phyloP scores from a whole-genome alignment of 2,113 vertebrate genomes.

The Apaloderma vittatum region DNA sequence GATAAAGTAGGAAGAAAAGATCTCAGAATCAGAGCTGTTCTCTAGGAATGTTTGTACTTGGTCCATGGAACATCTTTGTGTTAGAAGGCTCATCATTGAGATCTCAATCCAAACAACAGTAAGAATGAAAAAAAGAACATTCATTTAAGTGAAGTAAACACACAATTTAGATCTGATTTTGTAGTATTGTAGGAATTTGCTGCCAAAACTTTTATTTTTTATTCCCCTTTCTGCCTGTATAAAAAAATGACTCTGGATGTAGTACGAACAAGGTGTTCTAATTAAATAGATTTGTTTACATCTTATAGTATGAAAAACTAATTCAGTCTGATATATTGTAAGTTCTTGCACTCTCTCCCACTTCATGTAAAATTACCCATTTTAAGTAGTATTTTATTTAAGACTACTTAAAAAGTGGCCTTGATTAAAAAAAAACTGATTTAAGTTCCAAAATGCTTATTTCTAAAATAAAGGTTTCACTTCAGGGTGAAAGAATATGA shows the following conservation, averaged over 20 bases:
- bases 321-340: conserved; percentile 82
- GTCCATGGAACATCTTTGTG: neutral
- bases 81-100: neutral
- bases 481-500: neutral
- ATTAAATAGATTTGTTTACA: conserved; percentile 88
- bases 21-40: neutral
- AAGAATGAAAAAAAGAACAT: neutral
- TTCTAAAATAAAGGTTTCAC: conserved; percentile 42
- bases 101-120: neutral
- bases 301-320: conserved; percentile 77
- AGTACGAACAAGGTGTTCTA: conserved; percentile 84
- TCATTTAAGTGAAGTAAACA: neutral
- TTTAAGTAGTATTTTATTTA: conserved; percentile 80
- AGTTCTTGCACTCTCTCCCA: conserved; percentile 57
- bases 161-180: neutral
- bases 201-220: conserved; percentile 10
- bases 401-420: conserved; percentile 74
- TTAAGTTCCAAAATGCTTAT: conserved; percentile 48
- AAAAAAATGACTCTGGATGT: conserved; percentile 76
- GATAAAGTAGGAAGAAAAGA: neutral
- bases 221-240: neutral
- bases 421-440: conserved; percentile 78
- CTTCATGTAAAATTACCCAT: conserved; percentile 71
- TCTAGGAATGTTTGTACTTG: neutral
- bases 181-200: conserved; percentile 3